Evolutionary conservation across 1,140 invertebrate species (phyloP), one percentile per base, ranked within the genome.

Genomic region (Bombus consobrinus): DNA sequence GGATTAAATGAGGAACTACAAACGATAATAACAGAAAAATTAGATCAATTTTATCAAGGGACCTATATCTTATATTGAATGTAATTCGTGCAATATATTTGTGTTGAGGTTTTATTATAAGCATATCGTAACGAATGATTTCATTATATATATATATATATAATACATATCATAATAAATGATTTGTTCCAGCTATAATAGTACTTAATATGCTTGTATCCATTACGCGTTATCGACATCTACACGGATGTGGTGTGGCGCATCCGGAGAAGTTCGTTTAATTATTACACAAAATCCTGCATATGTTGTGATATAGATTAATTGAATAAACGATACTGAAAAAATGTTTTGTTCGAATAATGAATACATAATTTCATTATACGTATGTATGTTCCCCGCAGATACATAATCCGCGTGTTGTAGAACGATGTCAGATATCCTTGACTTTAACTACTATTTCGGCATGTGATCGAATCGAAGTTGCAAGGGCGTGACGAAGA

Each of bases 171-270:
- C 43, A 0, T n/a, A 41, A 77, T 68, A 25, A 53, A 59, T 39
- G 22, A 83, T 57, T 47, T 71, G 47, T 37, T 59, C 59, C 74
- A 43, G 59, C 34, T 13, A 4, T 53, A 71, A 72, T 22, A 43
- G 25, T n/a, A 25, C 25, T 47, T 64, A 53, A 47, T 18, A 43
- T 22, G 22, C 25, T 32, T 47, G 12, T 66, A n/a, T 68, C 3
- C 32, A 28, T 32, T 37, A 57, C 15, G 12, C 57, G 43, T 85
- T 85, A 85, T 85, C 84, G 34, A 59, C 25, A 75, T 68, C 9
- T 57, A 22, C 66, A 43, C 84, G 79, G 84, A 85, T 85, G 84
- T 81, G 71, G 79, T 81, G 41, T 68, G 41, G 8, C 41, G n/a
- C 39, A 81, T 66, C 34, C 47, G 18, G 77, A 74, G 81, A 84